Base-by-base conservation (phyloP, 1,140 invertebrate species). In the Thaumetopoea pityocampa region DNA sequence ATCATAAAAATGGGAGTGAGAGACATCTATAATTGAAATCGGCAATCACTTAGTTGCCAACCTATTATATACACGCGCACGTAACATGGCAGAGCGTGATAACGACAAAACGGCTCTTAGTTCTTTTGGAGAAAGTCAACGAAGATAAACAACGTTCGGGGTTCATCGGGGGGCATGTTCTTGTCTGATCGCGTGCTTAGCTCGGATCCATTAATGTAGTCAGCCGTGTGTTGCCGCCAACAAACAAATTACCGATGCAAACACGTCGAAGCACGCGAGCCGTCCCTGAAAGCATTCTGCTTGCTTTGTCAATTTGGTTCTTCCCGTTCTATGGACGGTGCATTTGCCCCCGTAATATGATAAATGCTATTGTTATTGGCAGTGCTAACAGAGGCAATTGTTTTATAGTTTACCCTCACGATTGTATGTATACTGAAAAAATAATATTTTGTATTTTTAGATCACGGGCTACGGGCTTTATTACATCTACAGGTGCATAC, bases 231-330 rank as follows among this genome's bases (percentile, higher is more conserved):
- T 64, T 63, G 67, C 60, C 67, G 72, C 68, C 73, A 78, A 70
- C 74, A 79, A 83, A 83, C 79, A 83, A 80, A 83, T 83, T 80
- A 77, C 58, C 49, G 74, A 80, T 83, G 76, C 76, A 83, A 83
- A 83, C 76, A 82, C 68, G 61, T 68, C 54, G 62, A 58, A 70
- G 66, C 76, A 80, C 76, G 76, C 79, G 62, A 80, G 48, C 54
- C 38, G 53, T 45, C 60, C 67, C 57, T 71, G 72, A 77, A 80
- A 82, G 73, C 67, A 66, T 82, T 78, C 69, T 71, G 71, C 73
- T 73, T 79, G 61, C 73, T 71, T 76, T 80, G 71, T 82, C 76
- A 77, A 77, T 80, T 77, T 72, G 42, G 52, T 66, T 67, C 54
- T 30, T 26, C 48, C 46, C 58, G 23, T 40, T 47, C 64, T 46